Evolutionary conservation across 2,797 vertebrate species (phyloP), one percentile per base, ranked within the genome.

Genomic region (Cossypha niveicapilla): DNA sequence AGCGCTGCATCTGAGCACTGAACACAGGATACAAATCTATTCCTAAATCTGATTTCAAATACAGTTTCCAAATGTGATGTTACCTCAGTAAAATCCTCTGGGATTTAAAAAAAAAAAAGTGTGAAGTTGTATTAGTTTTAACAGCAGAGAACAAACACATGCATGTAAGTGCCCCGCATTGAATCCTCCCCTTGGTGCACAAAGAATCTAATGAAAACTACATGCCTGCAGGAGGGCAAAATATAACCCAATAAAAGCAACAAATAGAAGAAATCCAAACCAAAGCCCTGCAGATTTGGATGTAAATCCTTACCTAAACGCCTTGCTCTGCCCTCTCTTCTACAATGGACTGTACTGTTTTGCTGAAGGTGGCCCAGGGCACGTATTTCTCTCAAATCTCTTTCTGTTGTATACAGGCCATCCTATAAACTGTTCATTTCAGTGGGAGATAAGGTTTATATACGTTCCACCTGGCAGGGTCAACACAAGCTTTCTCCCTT

Each of bases 191-290:
- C 66, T 79, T 62, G 47, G 39, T 61, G 78, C 8, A 3, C 57
- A 51, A 16, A 48, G 58, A 86, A 66, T 51, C 82, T 88, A 91
- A 76, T 66, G 67, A 86, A 91, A 88, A 39, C 48, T 42, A 27
- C 15, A 6, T 42, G 51, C 42, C 73, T 88, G 62, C 76, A 88
- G 58, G 37, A 94, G 12, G 76, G 63, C 62, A 90, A 93, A 88
- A 84, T 84, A 66, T 67, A 84, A 93, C 62, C 51, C 41, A 78
- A 92, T 78, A 90, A 93, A 94, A 84, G 34, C 56, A 63, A 79
- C 51, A 88, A 79, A 91, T 1, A 88, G 62, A 68, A 83, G 88
- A 88, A 78, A 90, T 56, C 24, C 56, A 82, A 76, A 63, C 17
- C 3, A 19, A 88, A 95, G 3, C 30, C 66, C 51, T 86, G 34